Evolutionary conservation across 2,113 vertebrate species (phyloP).

Genomic region (Orcinus orca): DNA sequence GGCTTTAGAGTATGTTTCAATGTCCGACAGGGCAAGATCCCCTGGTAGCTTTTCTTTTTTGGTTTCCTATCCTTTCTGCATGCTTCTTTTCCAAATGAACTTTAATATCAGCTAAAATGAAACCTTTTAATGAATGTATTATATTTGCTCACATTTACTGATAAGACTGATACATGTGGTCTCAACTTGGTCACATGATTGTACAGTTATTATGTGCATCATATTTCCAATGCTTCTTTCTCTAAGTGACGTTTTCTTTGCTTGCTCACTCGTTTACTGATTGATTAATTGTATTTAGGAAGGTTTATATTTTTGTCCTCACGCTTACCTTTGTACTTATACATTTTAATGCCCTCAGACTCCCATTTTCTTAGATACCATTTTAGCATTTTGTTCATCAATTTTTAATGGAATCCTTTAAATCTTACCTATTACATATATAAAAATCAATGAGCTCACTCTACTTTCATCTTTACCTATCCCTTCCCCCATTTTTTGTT

Average conservation of each 20-base stretch:
- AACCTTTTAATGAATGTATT: neutral
- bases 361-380: neutral
- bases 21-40: rapidly evolving
- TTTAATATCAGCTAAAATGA: neutral
- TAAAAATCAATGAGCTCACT: too few relatives aligned
- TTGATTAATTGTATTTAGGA: neutral
- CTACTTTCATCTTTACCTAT: neutral
- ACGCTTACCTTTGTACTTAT: neutral
- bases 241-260: neutral
- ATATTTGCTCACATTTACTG: neutral
- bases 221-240: neutral
- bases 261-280: neutral
- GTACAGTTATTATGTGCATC: neutral
- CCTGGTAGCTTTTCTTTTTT: too few relatives aligned
- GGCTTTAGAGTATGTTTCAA: neutral
- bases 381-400: neutral
- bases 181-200: neutral
- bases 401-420: neutral
- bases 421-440: neutral
- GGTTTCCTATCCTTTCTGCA: neutral
- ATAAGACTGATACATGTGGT: neutral
- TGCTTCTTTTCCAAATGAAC: neutral
- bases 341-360: neutral
- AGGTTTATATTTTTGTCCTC: neutral
- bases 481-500: neutral